phyloP scores from a whole-genome alignment of 2,888 invertebrate species.

The Neoaliturus tenellus region DNA sequence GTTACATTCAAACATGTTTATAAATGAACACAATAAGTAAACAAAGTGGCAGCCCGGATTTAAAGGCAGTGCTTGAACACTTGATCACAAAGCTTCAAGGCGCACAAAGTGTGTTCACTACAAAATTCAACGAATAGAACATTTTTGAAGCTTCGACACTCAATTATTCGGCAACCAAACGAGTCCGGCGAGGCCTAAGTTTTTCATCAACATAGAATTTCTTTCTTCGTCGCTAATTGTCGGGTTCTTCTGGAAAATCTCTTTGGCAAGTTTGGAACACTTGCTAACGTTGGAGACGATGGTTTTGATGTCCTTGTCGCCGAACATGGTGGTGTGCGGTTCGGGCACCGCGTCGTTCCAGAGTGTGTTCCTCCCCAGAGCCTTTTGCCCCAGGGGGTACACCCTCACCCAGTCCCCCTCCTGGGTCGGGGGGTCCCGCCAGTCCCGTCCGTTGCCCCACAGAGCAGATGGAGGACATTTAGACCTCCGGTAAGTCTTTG shows the following conservation, averaged over 20 bases:
- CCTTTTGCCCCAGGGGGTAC: conserved; percentile 75
- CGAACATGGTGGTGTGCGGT: conserved; percentile 56
- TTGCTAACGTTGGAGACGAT: conserved; percentile 62
- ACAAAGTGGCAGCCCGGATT: conserved; percentile 46
- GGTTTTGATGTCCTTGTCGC: conserved; percentile 62
- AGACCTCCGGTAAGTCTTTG: neutral
- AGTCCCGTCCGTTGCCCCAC: conserved; percentile 85
- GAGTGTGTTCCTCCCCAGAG: conserved; percentile 37
- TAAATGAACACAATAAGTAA: conserved; percentile 45
- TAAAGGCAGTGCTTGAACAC: conserved; percentile 39
- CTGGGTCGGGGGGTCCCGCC: conserved; percentile 78
- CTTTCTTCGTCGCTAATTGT: conserved; percentile 56
- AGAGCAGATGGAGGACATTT: conserved; percentile 39
- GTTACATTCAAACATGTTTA: conserved; percentile 14
- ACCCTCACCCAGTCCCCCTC: conserved; percentile 88
- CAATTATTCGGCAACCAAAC: conserved; percentile 61
- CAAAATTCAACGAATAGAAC: neutral
- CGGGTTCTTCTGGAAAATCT: conserved; percentile 54
- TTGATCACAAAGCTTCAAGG: conserved; percentile 1
- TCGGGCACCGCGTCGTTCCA: conserved; percentile 54
- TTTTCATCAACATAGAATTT: conserved; percentile 58
- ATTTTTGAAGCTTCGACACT: conserved; percentile 33
- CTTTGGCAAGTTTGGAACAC: conserved; percentile 60
- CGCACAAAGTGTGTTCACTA: neutral
- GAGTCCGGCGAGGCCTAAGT: conserved; percentile 58